Percentiles rank a stretch among this genome's conserved stretches.
These are phyloP conservation scores for Cryptocephalus primarius DNA, from an alignment of 2,888 invertebrate species.

Conservation along the genomic window DNA sequence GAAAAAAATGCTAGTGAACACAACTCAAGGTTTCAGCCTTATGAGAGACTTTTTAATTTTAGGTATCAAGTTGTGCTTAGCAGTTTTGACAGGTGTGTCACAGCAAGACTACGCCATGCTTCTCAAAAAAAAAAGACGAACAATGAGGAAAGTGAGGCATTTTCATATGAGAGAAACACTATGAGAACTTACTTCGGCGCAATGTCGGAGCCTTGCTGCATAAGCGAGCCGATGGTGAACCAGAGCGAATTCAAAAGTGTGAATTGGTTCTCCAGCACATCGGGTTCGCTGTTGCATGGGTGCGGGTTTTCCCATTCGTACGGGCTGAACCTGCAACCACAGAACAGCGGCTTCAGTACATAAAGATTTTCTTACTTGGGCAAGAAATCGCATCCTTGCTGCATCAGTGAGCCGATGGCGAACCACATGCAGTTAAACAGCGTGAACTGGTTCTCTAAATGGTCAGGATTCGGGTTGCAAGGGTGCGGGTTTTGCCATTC, in stretches of 20 bases:
- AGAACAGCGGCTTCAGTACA: slow-evolving; percentile 8
- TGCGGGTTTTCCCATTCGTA: slow-evolving; percentile 90
- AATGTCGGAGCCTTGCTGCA: slow-evolving; percentile 89
- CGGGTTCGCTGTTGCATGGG: slow-evolving; percentile 74
- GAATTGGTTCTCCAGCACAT: slow-evolving; percentile 82
- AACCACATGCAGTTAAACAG: slow-evolving; percentile 95
- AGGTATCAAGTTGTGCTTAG: background rate
- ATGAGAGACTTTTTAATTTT: background rate
- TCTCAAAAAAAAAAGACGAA: slow-evolving; percentile 1
- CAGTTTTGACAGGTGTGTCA: slow-evolving; percentile 2
- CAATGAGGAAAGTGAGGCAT: background rate
- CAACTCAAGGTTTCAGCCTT: background rate
- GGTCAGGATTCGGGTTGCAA: slow-evolving; percentile 68
- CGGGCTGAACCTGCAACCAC: slow-evolving; percentile 68
- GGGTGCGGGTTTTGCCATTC: slow-evolving; percentile 91
- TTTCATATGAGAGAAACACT: background rate
- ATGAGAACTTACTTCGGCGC: slow-evolving; percentile 69
- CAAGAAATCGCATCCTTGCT: slow-evolving; percentile 90
- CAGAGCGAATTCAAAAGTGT: slow-evolving; percentile 85
- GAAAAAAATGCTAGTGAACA: background rate
- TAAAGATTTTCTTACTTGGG: slow-evolving; percentile 54
- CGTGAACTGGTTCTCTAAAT: slow-evolving; percentile 86
- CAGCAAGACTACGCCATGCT: slow-evolving; percentile 18
- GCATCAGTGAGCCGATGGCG: slow-evolving; percentile 89
- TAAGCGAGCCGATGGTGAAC: slow-evolving; percentile 88